phyloP scores from a whole-genome alignment of 2,888 invertebrate species.

The Heteromyza rotundicornis region DNA sequence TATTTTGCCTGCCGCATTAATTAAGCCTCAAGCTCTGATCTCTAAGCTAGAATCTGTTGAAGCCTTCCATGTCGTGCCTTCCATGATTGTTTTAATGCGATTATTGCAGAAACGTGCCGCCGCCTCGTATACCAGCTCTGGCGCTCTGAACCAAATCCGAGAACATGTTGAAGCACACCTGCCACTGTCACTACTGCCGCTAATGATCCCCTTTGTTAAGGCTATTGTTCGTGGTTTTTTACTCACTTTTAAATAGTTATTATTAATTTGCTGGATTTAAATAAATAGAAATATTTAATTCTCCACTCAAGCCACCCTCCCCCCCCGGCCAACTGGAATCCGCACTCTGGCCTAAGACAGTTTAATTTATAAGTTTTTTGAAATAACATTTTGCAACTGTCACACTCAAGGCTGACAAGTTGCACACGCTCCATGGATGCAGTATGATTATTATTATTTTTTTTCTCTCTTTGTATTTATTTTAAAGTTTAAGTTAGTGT shows the following conservation, averaged over 20 bases:
- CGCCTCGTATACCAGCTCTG: not conserved
- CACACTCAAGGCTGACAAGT: slow-evolving; percentile 19
- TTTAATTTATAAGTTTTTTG: no score
- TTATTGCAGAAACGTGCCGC: slow-evolving; percentile 39
- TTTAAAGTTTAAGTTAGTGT: no score
- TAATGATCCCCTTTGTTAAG: not conserved
- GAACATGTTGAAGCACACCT: not conserved
- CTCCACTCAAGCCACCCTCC: no score
- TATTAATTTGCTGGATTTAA: not conserved
- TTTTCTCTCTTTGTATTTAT: no score
- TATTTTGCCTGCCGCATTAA: slow-evolving; percentile 14
- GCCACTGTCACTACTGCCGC: not conserved
- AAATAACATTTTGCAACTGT: slow-evolving; percentile 4
- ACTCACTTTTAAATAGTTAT: not conserved
- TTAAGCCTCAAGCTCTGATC: slow-evolving; percentile 19
- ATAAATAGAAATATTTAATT: no score
- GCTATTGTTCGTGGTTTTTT: not conserved
- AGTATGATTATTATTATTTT: no score
- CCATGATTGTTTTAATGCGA: slow-evolving; percentile 46
- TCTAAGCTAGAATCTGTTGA: no score
- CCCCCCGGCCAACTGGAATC: no score
- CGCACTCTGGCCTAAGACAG: no score
- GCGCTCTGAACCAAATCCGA: not conserved
- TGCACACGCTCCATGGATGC: not conserved
- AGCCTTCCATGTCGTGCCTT: slow-evolving; percentile 24